Conservation (phyloP, 2,888 invertebrate genomes). For the Cheilosia scutellata region DNA sequence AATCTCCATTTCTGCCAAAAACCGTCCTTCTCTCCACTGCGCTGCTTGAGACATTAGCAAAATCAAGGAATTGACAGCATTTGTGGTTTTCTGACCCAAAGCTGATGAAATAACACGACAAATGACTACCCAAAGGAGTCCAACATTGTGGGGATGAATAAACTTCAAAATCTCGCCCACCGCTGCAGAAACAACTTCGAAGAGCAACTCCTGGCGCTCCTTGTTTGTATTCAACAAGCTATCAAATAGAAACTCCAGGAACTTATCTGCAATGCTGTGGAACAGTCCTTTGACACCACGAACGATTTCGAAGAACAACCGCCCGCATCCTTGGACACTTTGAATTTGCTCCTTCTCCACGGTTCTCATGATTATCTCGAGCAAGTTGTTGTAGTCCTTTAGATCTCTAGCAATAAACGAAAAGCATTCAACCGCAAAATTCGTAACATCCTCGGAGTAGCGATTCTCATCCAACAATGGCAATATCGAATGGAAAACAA, state of each 20-base stretch:
- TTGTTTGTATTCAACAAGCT: constrained; percentile 85
- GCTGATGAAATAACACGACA: constrained; percentile 76
- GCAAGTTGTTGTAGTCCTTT: constrained; percentile 90
- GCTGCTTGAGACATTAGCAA: constrained; percentile 87
- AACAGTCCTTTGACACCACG: constrained; percentile 93
- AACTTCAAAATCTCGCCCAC: constrained; percentile 87
- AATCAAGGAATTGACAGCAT: constrained; percentile 84
- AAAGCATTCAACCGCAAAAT: constrained; percentile 98
- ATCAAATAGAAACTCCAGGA: constrained; percentile 88
- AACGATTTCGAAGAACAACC: constrained; percentile 94
- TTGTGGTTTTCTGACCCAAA: background rate
- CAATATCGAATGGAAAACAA: constrained; percentile 89
- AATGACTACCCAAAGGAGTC: constrained; percentile 88
- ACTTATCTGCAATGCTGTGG: constrained; percentile 91
- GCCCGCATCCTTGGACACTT: constrained; percentile 92
- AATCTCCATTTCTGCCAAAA: constrained; percentile 86
- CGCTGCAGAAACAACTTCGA: constrained; percentile 88
- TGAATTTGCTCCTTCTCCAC: constrained; percentile 89
- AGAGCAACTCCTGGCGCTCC: constrained; percentile 80
- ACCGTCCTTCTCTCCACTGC: constrained; percentile 87
- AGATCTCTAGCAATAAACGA: constrained; percentile 96
- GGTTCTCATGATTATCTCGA: constrained; percentile 88
- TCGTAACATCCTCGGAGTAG: constrained; percentile 91
- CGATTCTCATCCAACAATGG: constrained; percentile 91
- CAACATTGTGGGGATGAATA: constrained; percentile 87